Evolutionary conservation across 2,888 invertebrate species (phyloP).

Genomic region (Nesidiocoris tenuis): DNA sequence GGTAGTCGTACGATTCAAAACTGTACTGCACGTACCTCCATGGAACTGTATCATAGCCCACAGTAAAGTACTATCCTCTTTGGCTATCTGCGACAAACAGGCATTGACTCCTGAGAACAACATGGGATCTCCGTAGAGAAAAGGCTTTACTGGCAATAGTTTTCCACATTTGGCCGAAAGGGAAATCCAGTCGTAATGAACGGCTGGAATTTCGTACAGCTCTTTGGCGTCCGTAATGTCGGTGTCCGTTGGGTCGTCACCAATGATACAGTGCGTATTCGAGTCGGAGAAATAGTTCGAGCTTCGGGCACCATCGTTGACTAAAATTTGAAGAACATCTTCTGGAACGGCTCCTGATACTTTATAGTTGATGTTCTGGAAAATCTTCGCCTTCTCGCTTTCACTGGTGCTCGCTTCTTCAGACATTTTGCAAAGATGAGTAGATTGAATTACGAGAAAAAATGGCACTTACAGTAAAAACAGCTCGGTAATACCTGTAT

Average conservation of each 20-base stretch:
- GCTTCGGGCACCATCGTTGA: constrained; percentile 83
- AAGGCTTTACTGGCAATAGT: constrained; percentile 69
- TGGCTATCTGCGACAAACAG: constrained; percentile 73
- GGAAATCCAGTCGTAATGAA: constrained; percentile 81
- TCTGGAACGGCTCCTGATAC: constrained; percentile 49
- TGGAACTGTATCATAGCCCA: constrained; percentile 84
- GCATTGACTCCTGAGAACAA: constrained; percentile 75
- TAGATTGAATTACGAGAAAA: not conserved
- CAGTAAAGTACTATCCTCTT: constrained; percentile 70
- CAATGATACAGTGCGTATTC: constrained; percentile 90
- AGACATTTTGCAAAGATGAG: constrained; percentile 9
- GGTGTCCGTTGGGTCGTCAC: constrained; percentile 77
- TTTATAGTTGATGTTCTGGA: constrained; percentile 49
- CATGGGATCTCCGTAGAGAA: constrained; percentile 64
- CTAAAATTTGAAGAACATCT: constrained; percentile 67
- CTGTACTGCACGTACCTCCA: constrained; percentile 77
- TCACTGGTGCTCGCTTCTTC: not conserved
- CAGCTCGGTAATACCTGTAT: too few relatives aligned
- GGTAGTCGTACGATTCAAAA: constrained; percentile 65
- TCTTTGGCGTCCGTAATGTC: constrained; percentile 89
- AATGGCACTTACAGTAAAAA: not conserved
- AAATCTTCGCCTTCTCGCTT: constrained; percentile 40
- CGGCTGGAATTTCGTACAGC: constrained; percentile 88
- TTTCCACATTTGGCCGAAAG: constrained; percentile 61
- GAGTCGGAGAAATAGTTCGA: constrained; percentile 86